phyloP scores from a whole-genome alignment of 2,888 invertebrate genomes.

The Allacma fusca region DNA sequence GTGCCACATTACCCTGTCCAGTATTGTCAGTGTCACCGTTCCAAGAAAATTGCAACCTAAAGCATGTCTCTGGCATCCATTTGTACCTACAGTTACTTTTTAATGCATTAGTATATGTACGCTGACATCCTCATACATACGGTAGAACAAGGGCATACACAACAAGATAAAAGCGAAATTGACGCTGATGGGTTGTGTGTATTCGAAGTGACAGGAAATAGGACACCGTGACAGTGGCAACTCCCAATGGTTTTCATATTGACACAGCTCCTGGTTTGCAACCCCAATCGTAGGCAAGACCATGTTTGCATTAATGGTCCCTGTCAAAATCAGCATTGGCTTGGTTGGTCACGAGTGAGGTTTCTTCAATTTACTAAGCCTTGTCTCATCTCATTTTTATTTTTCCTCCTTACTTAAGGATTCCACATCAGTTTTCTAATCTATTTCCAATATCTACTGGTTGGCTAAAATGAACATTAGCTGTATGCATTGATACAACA shows the following conservation, averaged over 20 bases:
- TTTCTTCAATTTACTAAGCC: background rate
- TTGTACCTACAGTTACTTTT: too few relatives aligned
- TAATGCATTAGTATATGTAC: too few relatives aligned
- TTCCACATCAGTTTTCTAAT: background rate
- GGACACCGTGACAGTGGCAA: conserved; percentile 1
- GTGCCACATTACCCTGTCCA: too few relatives aligned
- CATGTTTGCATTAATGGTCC: conserved; percentile 24
- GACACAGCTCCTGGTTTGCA: conserved; percentile 10
- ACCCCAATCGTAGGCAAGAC: background rate
- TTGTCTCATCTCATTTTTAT: background rate
- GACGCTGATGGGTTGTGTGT: background rate
- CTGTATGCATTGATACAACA: too few relatives aligned
- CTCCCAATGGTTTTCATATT: conserved; percentile 32
- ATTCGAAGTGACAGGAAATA: background rate
- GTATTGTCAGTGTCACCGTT: too few relatives aligned
- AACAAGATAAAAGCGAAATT: background rate
- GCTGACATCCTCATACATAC: too few relatives aligned
- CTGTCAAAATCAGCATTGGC: conserved; percentile 16
- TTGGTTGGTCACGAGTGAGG: background rate
- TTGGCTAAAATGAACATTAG: too few relatives aligned
- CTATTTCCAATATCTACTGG: background rate
- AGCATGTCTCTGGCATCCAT: too few relatives aligned
- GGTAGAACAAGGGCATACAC: background rate
- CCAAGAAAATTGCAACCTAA: too few relatives aligned
- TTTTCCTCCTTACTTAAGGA: background rate